Evolutionary conservation across 1,140 invertebrate genomes (phyloP).

Genomic region (Platyscapa corneri): DNA sequence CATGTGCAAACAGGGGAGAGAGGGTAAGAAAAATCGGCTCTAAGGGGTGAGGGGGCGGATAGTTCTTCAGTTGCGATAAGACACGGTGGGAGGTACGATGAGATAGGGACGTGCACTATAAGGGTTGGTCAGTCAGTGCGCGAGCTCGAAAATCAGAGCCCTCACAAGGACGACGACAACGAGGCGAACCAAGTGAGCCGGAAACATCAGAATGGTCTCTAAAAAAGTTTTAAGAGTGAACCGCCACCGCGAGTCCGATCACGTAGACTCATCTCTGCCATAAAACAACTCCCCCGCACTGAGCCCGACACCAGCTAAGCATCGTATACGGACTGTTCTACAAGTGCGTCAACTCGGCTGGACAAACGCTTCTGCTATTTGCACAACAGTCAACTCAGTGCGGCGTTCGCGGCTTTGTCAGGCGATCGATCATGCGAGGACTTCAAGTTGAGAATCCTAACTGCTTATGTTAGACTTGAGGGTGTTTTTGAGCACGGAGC

Average conservation of each 20-base stretch:
- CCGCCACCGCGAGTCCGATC: constrained; percentile 58
- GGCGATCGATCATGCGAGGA: neutral
- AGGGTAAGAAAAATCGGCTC: no score
- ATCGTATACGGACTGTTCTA: neutral
- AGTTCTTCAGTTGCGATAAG: constrained; percentile 6
- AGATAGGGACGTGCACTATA: neutral
- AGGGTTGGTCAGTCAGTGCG: neutral
- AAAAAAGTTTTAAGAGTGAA: constrained; percentile 59
- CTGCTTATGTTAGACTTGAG: neutral
- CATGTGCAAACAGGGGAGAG: constrained; percentile 18
- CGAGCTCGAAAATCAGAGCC: constrained; percentile 42
- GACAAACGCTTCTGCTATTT: neutral
- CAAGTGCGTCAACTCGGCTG: neutral
- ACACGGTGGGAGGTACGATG: neutral
- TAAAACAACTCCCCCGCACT: constrained; percentile 60
- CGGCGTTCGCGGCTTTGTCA: neutral
- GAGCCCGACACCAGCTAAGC: neutral
- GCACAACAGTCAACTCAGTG: neutral
- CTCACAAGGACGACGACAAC: neutral
- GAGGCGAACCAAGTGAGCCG: constrained; percentile 1
- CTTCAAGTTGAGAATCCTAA: no score
- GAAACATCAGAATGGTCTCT: constrained; percentile 51
- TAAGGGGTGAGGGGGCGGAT: constrained; percentile 15
- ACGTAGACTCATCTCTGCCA: constrained; percentile 64
- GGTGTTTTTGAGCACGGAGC: no score